Evolutionary conservation across 2,797 vertebrate species (phyloP), one percentile per base, ranked within the genome.

Genomic region (Hipposideros larvatus): DNA sequence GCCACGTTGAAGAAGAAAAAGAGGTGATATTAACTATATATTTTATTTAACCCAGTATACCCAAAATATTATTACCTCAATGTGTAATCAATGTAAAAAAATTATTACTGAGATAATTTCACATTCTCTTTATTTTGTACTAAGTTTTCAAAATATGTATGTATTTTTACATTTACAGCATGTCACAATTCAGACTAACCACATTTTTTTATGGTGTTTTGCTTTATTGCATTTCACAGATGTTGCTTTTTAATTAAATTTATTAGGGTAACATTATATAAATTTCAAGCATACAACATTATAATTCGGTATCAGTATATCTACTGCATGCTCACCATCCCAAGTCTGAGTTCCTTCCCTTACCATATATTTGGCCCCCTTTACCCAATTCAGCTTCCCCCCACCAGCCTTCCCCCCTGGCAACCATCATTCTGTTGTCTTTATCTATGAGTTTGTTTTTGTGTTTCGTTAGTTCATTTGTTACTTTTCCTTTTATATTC

Each of bases 31-130:
- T 87, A 63, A 71, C 87, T 70, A 63, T 80, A 80, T 34, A 51
- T 59, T 86, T 93, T 79, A 91, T 70, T 84, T 75, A 94, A 83
- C 78, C 31, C 18, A 55, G 41, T 66, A 48, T 61, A 87, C 34
- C 37, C 37, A 91, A 87, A 97, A 51, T 61, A 53, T 19, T 65
- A 90, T 24, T 94, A 84, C 13, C n/a, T 92, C 73, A 78, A 78
- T 28, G 57, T 18, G 24, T 48, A 92, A 87, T 83, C 37, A 53
- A 57, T 31, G 87, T 65, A 65, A 91, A 94, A 37, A 90, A 84
- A 28, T 41, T 78, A 75, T 74, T 91, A 63, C 31, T 51, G n/a
- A 83, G 51, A 26, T 51, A 51, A 87, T 61, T 84, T 95, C 53
- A 68, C 34, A 24, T 77, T 95, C 79, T 80, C 63, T 73, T 88